Evolutionary conservation across 2,797 vertebrate genomes (phyloP).

Genomic region (Scyliorhinus canicula): DNA sequence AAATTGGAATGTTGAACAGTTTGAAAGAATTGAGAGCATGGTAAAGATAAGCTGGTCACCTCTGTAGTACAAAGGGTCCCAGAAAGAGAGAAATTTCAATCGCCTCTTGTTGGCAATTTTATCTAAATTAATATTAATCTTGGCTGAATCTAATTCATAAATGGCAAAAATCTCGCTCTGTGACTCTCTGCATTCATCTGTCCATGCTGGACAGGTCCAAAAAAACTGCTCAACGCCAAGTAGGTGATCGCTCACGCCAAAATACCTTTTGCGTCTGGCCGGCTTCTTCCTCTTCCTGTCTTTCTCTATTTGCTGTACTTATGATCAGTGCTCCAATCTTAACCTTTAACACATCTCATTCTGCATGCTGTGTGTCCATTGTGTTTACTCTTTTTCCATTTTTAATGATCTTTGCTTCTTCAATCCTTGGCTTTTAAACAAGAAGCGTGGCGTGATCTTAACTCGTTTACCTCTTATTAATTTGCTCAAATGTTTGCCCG

Average conservation of each 20-base stretch:
- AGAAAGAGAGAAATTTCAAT: too few relatives aligned
- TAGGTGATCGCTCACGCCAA: not conserved
- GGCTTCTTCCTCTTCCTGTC: not conserved
- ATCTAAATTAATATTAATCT: not conserved
- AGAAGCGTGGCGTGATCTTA: not conserved
- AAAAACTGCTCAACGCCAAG: not conserved
- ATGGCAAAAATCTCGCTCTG: not conserved
- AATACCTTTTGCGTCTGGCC: too few relatives aligned
- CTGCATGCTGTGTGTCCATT: not conserved
- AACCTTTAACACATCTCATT: not conserved
- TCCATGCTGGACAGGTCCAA: not conserved
- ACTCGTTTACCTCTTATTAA: too few relatives aligned
- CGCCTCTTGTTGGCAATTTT: not conserved
- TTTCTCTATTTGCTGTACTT: not conserved
- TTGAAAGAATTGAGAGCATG: slow-evolving; percentile 8
- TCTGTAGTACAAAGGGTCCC: not conserved
- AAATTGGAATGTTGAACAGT: not conserved
- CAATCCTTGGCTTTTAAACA: not conserved
- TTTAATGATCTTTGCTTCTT: not conserved
- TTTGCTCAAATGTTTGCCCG: not conserved
- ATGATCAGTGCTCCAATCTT: not conserved
- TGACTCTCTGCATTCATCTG: too few relatives aligned
- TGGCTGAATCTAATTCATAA: slow-evolving; percentile 10
- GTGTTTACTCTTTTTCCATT: not conserved
- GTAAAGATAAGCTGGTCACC: not conserved